Conservation (phyloP, 2,888 invertebrate genomes). For the Cantharis nigra region DNA sequence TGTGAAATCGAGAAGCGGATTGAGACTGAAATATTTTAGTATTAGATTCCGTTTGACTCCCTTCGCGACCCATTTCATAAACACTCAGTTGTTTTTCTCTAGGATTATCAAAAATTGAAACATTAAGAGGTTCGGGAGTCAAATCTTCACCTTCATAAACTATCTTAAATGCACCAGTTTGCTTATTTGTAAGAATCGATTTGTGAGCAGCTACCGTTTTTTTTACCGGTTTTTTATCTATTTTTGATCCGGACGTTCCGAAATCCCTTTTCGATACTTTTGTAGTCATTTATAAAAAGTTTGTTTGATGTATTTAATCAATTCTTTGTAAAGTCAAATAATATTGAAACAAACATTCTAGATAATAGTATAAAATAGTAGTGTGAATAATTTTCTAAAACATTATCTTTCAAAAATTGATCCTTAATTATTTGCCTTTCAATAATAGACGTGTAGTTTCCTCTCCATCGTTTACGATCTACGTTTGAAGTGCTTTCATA, state of each 20-base stretch:
- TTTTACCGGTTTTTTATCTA: neutral
- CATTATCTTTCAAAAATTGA: too few relatives aligned
- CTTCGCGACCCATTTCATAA: neutral
- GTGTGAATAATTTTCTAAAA: too few relatives aligned
- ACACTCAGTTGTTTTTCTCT: neutral
- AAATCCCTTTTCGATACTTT: neutral
- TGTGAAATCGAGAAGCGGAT: constrained; percentile 24
- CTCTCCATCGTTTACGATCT: too few relatives aligned
- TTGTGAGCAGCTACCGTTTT: neutral
- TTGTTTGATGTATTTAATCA: neutral
- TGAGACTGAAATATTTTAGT: neutral
- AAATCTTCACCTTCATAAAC: constrained; percentile 51
- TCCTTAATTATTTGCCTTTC: too few relatives aligned
- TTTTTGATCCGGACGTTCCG: neutral
- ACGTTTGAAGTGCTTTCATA: too few relatives aligned
- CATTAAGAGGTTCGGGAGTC: constrained; percentile 55
- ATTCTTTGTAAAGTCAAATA: neutral
- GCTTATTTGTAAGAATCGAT: constrained; percentile 11
- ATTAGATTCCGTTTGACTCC: neutral
- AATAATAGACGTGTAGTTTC: too few relatives aligned
- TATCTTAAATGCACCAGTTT: constrained; percentile 14
- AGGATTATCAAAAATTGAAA: constrained; percentile 36
- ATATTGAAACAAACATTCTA: neutral
- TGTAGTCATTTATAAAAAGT: neutral
- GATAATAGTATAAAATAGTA: neutral